Evolutionary conservation across 2,888 invertebrate genomes (phyloP), one percentile per base, ranked within the genome.

Genomic region (Lithophane leautieri): DNA sequence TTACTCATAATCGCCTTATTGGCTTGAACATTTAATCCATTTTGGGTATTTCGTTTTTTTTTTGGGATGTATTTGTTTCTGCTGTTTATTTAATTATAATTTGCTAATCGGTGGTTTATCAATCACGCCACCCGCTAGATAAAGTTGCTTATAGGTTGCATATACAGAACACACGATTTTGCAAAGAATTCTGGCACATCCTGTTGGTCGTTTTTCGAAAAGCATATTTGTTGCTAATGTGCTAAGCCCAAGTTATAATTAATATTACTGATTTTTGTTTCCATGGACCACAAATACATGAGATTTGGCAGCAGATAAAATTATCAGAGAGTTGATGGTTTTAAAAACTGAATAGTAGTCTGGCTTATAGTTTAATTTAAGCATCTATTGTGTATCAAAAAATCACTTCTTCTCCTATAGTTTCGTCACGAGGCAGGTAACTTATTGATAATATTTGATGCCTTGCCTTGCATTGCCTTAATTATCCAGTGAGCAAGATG

Each of bases 81-180:
- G 16, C n/a, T 28, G 34, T 50, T 56, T 50, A 58, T 44, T 63
- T 0, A 16, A 34, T 50, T 52, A 28, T 44, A 61, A 16, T 66
- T 25, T 66, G 28, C 11, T 81, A 81, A 81, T 78, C 78, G 22
- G 14, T 75, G 14, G 4, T 81, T 81, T 62, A 78, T 81, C 78
- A 34, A 66, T 81, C 82, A 78, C 56, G 76, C 50, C 62, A 78
- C 16, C 4, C 6, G 2, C 0, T 1, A 8, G 78, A 81, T 78
- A 75, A 67, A 50, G 42, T 50, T 16, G 16, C 66, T 56, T 50
- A 61, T 28, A 66, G 25, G 44, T 25, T 25, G 12, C 19, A 28
- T 22, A 66, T 16, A 66, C 9, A 22, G 22, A 52, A 52, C 22
- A 67, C n/a, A n/a, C 16, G 11, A 52, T 16, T 50, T 50, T 52